Evolutionary conservation across 2,797 vertebrate species (phyloP).

Genomic region (Lacerta viridis): DNA sequence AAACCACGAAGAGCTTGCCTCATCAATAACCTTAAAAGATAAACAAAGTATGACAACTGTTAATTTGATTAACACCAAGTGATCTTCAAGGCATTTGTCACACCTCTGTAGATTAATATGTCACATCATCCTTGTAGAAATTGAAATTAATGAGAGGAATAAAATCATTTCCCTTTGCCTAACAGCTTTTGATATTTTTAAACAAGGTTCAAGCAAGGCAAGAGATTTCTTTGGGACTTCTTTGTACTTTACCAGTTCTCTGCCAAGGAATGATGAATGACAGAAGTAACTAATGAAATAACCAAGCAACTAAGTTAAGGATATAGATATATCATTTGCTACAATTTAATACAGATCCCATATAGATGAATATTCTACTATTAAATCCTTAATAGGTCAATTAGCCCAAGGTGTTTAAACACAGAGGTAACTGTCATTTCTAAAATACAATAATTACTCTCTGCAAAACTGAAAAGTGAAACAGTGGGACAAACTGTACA

Average conservation of each 20-base stretch:
- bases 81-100: neutral
- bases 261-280: neutral
- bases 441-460: neutral
- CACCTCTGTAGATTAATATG: constrained; percentile 14
- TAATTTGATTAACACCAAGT: constrained; percentile 31
- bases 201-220: neutral
- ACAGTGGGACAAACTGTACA: neutral
- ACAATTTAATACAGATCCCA: no score
- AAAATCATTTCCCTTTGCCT: neutral
- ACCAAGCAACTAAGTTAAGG: no score
- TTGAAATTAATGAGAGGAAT: constrained; percentile 9
- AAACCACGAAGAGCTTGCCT: neutral
- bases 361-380: no score
- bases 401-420: no score
- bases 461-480: neutral
- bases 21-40: constrained; percentile 15
- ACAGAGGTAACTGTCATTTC: neutral
- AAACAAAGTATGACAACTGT: constrained; percentile 12
- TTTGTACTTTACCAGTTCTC: neutral
- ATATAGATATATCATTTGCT: no score
- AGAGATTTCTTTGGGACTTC: neutral
- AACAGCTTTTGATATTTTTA: neutral
- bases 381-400: no score
- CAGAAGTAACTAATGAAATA: neutral
- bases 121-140: neutral